Percentiles rank a stretch among this genome's conserved stretches.
Evolutionary conservation across 2,113 vertebrate species (phyloP).

Genomic region (Brachypodius melanocephalos): DNA sequence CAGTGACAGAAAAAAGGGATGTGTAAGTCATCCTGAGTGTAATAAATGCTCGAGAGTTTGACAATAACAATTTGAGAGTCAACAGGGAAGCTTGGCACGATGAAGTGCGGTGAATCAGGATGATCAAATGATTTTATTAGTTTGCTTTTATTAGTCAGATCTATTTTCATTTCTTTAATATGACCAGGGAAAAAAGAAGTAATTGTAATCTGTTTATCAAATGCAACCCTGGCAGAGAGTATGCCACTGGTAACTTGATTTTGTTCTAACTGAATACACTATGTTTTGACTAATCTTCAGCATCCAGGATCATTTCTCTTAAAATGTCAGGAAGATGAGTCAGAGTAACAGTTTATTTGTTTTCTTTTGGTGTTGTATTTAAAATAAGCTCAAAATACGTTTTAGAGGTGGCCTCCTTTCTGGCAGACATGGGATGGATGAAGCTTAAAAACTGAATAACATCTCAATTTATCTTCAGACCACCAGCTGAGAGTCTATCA

Average conservation of each 20-base stretch:
- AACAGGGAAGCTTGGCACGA: conserved; percentile 74
- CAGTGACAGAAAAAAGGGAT: background rate
- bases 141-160: conserved; percentile 81
- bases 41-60: conserved; percentile 67
- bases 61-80: conserved; percentile 78
- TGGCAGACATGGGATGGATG: conserved; percentile 11
- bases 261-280: conserved; percentile 12
- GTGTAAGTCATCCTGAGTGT: conserved; percentile 45
- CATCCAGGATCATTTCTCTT: background rate
- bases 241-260: conserved; percentile 38
- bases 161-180: conserved; percentile 77
- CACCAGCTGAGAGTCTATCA: conserved; percentile 44
- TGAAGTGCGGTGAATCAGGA: conserved; percentile 77
- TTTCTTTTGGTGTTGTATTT: conserved; percentile 15
- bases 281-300: conserved; percentile 16
- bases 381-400: background rate
- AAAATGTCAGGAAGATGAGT: background rate
- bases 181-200: conserved; percentile 69
- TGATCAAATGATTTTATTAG: conserved; percentile 84
- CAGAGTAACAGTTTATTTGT: background rate
- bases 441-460: conserved; percentile 28
- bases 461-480: conserved; percentile 66
- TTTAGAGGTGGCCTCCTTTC: background rate
- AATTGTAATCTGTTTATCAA: conserved; percentile 80
- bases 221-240: conserved; percentile 33